phyloP scores from a whole-genome alignment of 2,113 vertebrate genomes.

The Burhinus oedicnemus region DNA sequence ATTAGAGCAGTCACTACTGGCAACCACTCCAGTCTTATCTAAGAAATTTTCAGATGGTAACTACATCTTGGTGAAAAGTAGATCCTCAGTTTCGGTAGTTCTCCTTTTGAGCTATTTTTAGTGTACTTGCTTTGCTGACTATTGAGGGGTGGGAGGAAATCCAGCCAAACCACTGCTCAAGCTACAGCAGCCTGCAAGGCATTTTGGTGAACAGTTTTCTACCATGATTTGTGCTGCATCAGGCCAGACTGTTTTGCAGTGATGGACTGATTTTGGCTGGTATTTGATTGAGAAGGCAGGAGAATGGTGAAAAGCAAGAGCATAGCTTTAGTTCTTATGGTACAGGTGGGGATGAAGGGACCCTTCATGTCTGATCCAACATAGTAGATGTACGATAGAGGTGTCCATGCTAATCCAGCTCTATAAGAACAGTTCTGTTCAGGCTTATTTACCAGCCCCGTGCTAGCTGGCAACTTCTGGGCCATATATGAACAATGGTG shows the following conservation, averaged over 20 bases:
- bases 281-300: not conserved
- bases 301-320: not conserved
- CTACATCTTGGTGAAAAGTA: conserved; percentile 22
- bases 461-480: not conserved
- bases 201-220: not conserved
- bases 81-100: not conserved
- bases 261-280: not conserved
- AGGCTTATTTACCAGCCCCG: not conserved
- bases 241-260: not conserved
- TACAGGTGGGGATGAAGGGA: not conserved
- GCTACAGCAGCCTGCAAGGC: not conserved
- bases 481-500: not conserved
- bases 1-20: conserved; percentile 44
- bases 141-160: not conserved
- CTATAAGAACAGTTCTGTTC: not conserved
- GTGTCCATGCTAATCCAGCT: not conserved
- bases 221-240: not conserved
- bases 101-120: not conserved
- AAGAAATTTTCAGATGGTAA: not conserved
- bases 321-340: not conserved
- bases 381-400: not conserved
- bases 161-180: not conserved
- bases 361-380: not conserved
- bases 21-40: conserved; percentile 24
- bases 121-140: not conserved